These are phyloP conservation scores for Halisarca cf. caerulea DNA, from an alignment of 37 sponge, comb jelly and placozoan species.

Conservation along the genomic window DNA sequence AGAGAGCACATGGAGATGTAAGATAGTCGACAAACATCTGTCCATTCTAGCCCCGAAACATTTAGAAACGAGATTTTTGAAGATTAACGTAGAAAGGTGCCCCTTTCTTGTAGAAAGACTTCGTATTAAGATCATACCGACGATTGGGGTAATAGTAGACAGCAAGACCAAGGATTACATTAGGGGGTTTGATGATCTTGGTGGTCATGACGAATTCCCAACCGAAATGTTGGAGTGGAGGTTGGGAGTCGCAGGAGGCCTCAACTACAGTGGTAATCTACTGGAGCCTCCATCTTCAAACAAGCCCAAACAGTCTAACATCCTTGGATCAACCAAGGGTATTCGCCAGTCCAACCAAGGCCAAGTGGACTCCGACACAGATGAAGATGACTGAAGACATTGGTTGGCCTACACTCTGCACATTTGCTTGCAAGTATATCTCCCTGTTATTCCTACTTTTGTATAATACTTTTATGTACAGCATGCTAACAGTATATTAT, in stretches of 20 bases:
- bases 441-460: too few relatives aligned
- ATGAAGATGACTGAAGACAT: slow-evolving; percentile 32
- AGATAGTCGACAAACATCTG: slow-evolving; percentile 98
- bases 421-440: too few relatives aligned
- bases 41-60: slow-evolving; percentile 87
- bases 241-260: slow-evolving; percentile 75
- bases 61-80: slow-evolving; percentile 90
- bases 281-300: slow-evolving; percentile 70
- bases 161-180: slow-evolving; percentile 83
- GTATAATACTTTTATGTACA: too few relatives aligned
- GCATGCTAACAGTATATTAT: too few relatives aligned
- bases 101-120: slow-evolving; percentile 93
- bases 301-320: background rate
- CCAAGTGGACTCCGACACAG: background rate
- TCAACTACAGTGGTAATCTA: slow-evolving; percentile 89
- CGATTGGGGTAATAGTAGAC: slow-evolving; percentile 79
- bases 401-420: too few relatives aligned
- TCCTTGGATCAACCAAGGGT: slow-evolving; percentile 8
- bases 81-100: slow-evolving; percentile 87
- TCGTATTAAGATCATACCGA: slow-evolving; percentile 87
- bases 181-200: slow-evolving; percentile 96
- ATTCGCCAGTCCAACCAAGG: background rate
- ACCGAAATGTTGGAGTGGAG: slow-evolving; percentile 98
- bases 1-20: slow-evolving; percentile 87
- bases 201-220: slow-evolving; percentile 92